Base-by-base conservation (phyloP, 1,140 invertebrate species). In the Ephestia elutella region DNA sequence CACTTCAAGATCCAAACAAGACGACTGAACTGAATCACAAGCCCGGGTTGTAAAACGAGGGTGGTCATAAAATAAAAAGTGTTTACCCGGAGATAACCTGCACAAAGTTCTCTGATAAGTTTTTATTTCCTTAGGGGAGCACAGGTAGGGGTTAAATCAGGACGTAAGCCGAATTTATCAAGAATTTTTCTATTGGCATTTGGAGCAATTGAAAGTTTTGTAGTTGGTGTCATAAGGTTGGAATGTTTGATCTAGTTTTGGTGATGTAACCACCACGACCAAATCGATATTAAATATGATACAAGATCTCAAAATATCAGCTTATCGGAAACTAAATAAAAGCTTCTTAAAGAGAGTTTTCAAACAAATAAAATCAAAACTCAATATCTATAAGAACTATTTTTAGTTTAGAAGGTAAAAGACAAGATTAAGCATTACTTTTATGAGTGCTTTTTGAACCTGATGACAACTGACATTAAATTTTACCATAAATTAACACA, bases 31-130 rank as follows among this genome's bases (percentile, higher is more conserved):
- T 51, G 38, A 44, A 44, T 44, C 13, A 44, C 38, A 44, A 44
- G 15, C 38, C 2, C n/a, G 38, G 20, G 56, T 17, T n/a, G 62
- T 71, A 79, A 81, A 80, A 79, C 61, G 70, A 65, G 71, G 76
- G 69, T 56, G 77, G 71, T 68, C 80, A 73, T 82, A 82, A 86
- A 85, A 81, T 81, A 82, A 86, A 84, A 82, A 86, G 73, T 82
- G 80, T 86, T 86, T 84, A 77, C 66, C 71, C 70, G 67, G 57
- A 84, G 81, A 86, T 84, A 86, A 80, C 75, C 48, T 71, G 66
- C 68, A 77, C 73, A 83, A 82, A 83, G 76, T 83, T 82, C 64
- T 55, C 62, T 82, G 78, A 86, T 84, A 86, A 86, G 70, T 81
- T 86, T 86, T 86, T 86, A 83, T 83, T 80, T 81, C 75, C 68